phyloP scores from a whole-genome alignment of 2,888 invertebrate species.

The Zele albiditarsus region DNA sequence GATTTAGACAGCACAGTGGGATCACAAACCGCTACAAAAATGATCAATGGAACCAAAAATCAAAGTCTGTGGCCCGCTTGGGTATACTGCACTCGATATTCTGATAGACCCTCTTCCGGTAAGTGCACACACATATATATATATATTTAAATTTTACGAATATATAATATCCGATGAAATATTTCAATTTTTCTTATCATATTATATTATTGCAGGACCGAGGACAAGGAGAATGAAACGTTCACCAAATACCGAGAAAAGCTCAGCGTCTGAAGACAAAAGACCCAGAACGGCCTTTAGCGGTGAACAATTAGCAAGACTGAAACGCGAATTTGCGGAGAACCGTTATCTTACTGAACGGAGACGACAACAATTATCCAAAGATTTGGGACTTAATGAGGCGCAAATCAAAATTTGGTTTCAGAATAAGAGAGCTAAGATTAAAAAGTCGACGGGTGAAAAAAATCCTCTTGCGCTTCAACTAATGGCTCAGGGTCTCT shows the following conservation, averaged over 20 bases:
- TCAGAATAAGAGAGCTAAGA: conserved; percentile 95
- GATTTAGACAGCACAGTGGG: conserved; percentile 51
- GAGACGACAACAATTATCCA: conserved; percentile 81
- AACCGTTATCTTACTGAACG: conserved; percentile 84
- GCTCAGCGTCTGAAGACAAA: conserved; percentile 78
- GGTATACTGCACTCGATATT: conserved; percentile 98
- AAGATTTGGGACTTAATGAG: conserved; percentile 91
- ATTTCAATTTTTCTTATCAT: conserved; percentile 1
- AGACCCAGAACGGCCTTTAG: conserved; percentile 88
- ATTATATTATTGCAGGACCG: conserved; percentile 74
- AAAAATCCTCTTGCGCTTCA: conserved; percentile 83
- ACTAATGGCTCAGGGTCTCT: conserved; percentile 87
- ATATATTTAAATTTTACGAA: background rate
- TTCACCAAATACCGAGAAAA: conserved; percentile 73
- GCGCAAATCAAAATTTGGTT: conserved; percentile 99
- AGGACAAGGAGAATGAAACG: conserved; percentile 76
- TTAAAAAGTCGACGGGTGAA: conserved; percentile 84
- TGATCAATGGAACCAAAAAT: conserved; percentile 57
- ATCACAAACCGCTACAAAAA: conserved; percentile 47
- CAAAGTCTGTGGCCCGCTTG: conserved; percentile 92
- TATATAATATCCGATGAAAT: background rate
- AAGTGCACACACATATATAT: conserved; percentile 63
- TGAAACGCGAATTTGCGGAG: conserved; percentile 80
- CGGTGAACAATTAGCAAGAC: conserved; percentile 85
- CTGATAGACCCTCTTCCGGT: conserved; percentile 93